These are phyloP conservation scores for Carabus problematicus DNA, from an alignment of 2,888 invertebrate species.

Conservation along the genomic window DNA sequence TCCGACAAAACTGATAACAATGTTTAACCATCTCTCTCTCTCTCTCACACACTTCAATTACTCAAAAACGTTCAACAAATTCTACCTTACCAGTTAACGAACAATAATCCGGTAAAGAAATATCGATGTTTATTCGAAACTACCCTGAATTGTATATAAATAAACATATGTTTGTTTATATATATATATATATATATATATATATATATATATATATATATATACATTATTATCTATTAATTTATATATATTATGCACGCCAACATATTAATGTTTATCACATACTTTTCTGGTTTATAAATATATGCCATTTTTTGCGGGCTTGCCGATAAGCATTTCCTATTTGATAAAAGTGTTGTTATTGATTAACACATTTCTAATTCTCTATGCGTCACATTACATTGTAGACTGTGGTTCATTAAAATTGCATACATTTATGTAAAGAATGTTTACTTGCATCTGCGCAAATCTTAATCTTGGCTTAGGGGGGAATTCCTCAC, in stretches of 20 bases:
- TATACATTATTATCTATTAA: not conserved
- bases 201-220: too few relatives aligned
- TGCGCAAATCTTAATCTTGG: too few relatives aligned
- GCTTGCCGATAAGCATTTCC: conserved; percentile 33
- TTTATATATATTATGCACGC: not conserved
- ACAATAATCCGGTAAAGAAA: too few relatives aligned
- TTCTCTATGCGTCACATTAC: conserved; percentile 1
- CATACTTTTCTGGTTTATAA: not conserved
- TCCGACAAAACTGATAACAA: too few relatives aligned
- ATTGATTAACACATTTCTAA: conserved; percentile 5
- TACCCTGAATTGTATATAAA: not conserved
- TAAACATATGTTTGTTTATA: not conserved
- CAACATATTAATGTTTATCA: not conserved
- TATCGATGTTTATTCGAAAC: too few relatives aligned
- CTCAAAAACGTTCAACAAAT: too few relatives aligned
- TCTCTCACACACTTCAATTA: too few relatives aligned
- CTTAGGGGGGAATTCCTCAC: conserved; percentile 16
- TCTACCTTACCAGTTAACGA: too few relatives aligned
- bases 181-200: not conserved
- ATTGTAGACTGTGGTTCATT: not conserved
- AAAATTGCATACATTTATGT: too few relatives aligned
- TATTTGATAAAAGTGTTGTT: conserved; percentile 11
- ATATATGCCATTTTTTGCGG: conserved; percentile 14
- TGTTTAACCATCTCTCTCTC: too few relatives aligned
- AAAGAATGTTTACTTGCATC: not conserved